Percentiles rank a stretch among this genome's conserved stretches.
Conservation (phyloP, 2,797 vertebrate species). For the Hydrolagus colliei region DNA sequence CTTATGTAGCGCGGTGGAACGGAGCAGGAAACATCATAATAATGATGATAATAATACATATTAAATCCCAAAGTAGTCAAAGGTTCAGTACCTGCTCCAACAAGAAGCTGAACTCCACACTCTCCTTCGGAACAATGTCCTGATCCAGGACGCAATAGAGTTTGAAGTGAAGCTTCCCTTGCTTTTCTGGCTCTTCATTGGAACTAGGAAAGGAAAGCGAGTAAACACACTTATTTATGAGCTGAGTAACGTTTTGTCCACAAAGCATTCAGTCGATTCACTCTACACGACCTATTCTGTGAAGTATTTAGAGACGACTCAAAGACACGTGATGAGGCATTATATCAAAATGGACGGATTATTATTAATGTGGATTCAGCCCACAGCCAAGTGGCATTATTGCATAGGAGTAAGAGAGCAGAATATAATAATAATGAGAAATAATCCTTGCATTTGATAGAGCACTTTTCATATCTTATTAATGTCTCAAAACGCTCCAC, state of each 20-base stretch:
- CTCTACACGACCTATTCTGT: neutral
- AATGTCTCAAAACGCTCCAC: too few relatives aligned
- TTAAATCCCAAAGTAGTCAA: neutral
- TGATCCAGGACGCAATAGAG: constrained; percentile 82
- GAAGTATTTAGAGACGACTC: neutral
- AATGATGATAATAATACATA: neutral
- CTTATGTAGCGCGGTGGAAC: too few relatives aligned
- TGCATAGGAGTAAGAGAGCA: too few relatives aligned
- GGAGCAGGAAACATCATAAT: neutral
- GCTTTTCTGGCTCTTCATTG: constrained; percentile 64
- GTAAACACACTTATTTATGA: neutral
- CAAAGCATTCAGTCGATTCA: neutral
- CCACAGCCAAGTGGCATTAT: too few relatives aligned
- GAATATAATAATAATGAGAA: too few relatives aligned
- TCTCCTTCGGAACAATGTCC: constrained; percentile 72
- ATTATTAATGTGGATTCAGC: too few relatives aligned
- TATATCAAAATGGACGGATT: neutral
- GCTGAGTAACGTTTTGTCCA: neutral
- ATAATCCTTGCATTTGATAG: too few relatives aligned
- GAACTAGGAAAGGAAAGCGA: constrained; percentile 50
- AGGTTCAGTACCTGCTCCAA: constrained; percentile 76
- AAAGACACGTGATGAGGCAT: neutral
- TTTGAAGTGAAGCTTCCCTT: constrained; percentile 79
- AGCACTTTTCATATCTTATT: too few relatives aligned
- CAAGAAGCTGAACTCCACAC: constrained; percentile 80